Conservation (phyloP, 2,888 invertebrate genomes). For the Drosophila demipolita region DNA sequence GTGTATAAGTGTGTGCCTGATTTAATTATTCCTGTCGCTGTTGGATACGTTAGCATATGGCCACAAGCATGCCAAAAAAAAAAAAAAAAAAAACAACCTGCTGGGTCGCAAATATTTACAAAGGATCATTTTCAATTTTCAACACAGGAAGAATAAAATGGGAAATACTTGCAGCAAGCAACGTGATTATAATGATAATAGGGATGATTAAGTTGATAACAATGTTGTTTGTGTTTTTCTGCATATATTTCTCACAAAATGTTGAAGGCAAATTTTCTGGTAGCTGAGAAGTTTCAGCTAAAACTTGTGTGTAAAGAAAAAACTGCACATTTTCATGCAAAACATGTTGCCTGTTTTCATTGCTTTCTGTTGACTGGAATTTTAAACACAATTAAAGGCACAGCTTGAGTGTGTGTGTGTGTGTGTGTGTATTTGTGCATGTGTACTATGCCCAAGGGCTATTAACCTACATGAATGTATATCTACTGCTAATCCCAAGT, state of each 20-base stretch:
- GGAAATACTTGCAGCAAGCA: slow-evolving; percentile 20
- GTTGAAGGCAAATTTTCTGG: slow-evolving; percentile 39
- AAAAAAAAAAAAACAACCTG: slow-evolving; percentile 14
- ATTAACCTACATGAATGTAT: background rate
- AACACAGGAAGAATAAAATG: slow-evolving; percentile 27
- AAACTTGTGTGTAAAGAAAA: slow-evolving; percentile 10
- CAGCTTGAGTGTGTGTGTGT: background rate
- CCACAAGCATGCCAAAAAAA: slow-evolving; percentile 1
- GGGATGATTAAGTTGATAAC: slow-evolving; percentile 6
- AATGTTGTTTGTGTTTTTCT: slow-evolving; percentile 8
- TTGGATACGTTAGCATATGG: slow-evolving; percentile 44
- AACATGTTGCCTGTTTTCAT: slow-evolving; percentile 7
- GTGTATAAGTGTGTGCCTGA: slow-evolving; percentile 32
- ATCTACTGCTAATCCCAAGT: slow-evolving; percentile 14
- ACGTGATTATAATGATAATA: slow-evolving; percentile 9
- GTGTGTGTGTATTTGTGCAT: background rate
- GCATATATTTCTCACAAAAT: slow-evolving; percentile 27
- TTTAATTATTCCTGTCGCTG: slow-evolving; percentile 52
- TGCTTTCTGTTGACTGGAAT: slow-evolving; percentile 31
- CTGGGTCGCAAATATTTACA: slow-evolving; percentile 64
- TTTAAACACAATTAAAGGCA: slow-evolving; percentile 64
- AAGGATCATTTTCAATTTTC: slow-evolving; percentile 69
- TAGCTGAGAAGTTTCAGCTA: slow-evolving; percentile 16
- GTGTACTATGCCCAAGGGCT: background rate
- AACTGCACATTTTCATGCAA: background rate